These are phyloP conservation scores for Antennarius maculatus DNA, from an alignment of 2,797 vertebrate genomes.

Conservation along the genomic window DNA sequence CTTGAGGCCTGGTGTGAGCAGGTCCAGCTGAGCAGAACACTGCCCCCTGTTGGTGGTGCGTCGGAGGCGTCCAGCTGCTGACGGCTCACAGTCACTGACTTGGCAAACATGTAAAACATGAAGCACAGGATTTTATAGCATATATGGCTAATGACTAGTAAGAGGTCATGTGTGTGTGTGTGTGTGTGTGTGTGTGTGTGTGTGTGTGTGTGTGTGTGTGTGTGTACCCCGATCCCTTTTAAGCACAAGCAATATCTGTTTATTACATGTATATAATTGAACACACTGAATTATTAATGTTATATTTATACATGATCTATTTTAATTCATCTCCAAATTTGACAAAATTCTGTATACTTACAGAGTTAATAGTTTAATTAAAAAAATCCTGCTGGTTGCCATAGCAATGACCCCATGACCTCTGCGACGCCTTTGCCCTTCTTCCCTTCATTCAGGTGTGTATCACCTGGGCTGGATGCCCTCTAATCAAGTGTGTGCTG, in stretches of 20 bases:
- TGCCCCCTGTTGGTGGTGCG: slow-evolving; percentile 76
- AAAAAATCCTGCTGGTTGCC: slow-evolving; percentile 11
- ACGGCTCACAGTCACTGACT: slow-evolving; percentile 23
- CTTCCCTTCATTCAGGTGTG: slow-evolving; percentile 22
- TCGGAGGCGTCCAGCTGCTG: slow-evolving; percentile 29
- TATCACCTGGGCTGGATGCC: too few species aligned
- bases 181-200: not conserved
- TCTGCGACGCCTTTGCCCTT: not conserved
- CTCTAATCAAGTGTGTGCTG: not conserved
- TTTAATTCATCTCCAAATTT: too few species aligned
- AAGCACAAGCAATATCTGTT: not conserved
- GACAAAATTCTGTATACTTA: too few species aligned
- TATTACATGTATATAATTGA: too few species aligned
- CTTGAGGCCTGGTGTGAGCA: slow-evolving; percentile 24
- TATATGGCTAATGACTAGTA: not conserved
- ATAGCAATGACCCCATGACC: slow-evolving; percentile 30
- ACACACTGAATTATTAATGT: too few species aligned
- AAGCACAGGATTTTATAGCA: slow-evolving; percentile 2
- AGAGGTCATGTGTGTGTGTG: not conserved
- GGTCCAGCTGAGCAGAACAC: slow-evolving; percentile 56
- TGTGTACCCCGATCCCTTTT: not conserved
- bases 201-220: slow-evolving; percentile 1
- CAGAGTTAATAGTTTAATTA: too few species aligned
- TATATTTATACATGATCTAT: too few species aligned
- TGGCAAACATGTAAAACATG: slow-evolving; percentile 26